phyloP scores from a whole-genome alignment of 2,888 invertebrate species.

The Oxystoma pomonae region DNA sequence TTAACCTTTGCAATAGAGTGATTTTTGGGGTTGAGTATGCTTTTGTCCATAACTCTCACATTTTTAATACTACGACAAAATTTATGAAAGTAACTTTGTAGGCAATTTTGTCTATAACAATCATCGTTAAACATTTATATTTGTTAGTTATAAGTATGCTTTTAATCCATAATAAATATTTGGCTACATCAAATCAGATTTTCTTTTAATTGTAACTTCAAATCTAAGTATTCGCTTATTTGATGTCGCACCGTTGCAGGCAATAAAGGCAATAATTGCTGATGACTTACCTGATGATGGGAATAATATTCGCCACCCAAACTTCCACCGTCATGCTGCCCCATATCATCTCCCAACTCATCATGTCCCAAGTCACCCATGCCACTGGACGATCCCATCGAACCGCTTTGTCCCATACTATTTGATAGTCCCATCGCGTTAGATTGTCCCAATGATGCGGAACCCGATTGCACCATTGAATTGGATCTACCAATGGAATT shows the following conservation, averaged over 20 bases:
- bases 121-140: no score
- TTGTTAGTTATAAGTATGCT: no score
- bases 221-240: not conserved
- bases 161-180: no score
- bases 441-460: not conserved
- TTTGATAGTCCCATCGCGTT: not conserved
- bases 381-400: conserved; percentile 18
- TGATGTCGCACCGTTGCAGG: not conserved
- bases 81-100: no score
- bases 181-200: no score
- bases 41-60: no score
- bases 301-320: conserved; percentile 28
- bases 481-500: not conserved
- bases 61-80: no score
- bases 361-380: conserved; percentile 9
- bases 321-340: conserved; percentile 15
- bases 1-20: no score
- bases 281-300: conserved; percentile 31
- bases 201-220: no score
- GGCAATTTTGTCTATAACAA: no score
- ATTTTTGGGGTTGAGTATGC: no score
- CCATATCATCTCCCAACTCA: conserved; percentile 17
- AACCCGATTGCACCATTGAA: no score
- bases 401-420: not conserved
- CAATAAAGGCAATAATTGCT: not conserved